Evolutionary conservation across 2,113 vertebrate species (phyloP), one percentile per base, ranked within the genome.

Genomic region (Cricetomys ansorgei): DNA sequence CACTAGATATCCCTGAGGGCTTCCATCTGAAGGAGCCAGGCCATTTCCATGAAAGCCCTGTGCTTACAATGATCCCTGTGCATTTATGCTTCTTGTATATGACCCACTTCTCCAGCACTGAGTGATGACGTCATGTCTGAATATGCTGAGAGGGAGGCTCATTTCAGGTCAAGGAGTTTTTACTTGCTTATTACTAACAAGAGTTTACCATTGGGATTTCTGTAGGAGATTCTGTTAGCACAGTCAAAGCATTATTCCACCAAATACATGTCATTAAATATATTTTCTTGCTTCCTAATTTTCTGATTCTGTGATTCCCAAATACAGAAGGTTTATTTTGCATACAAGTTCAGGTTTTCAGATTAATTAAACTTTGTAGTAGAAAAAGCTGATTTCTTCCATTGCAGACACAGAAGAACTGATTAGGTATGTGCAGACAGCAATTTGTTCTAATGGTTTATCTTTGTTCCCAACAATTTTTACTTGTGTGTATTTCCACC

Each of bases 381-480:
- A 88, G 72, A 95, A 94, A 91, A n/a, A 97, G 90, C 37, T 88
- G 43, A 95, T 95, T 94, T 84, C 50, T 94, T 94, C 89, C 92
- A 73, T 43, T 53, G 34, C 31, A 81, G 80, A 48, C 93, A 96
- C 5, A 59, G 83, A 96, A 97, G 91, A 89, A 96, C 62, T 93
- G 96, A 93, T 91, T 97, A 76, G 45, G 77, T 96, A 94, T 97
- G 76, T 85, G 64, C 89, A 96, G 69, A 50, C 64, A 83, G 72
- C 62, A 94, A 88, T 97, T 96, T 92, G 53, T 97, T 70, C 89
- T 98, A 91, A 94, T 96, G 95, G 85, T 70, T 43, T 96, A 97
- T 98, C 96, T 97, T 95, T 97, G 95, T 97, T 97, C 96, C 86
- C 95, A 94, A 94, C 94, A 45, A 67, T 88, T 94, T 95, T 93